These are phyloP conservation scores for Xestia ashworthii DNA, from an alignment of 2,888 invertebrate species.

Conservation along the genomic window DNA sequence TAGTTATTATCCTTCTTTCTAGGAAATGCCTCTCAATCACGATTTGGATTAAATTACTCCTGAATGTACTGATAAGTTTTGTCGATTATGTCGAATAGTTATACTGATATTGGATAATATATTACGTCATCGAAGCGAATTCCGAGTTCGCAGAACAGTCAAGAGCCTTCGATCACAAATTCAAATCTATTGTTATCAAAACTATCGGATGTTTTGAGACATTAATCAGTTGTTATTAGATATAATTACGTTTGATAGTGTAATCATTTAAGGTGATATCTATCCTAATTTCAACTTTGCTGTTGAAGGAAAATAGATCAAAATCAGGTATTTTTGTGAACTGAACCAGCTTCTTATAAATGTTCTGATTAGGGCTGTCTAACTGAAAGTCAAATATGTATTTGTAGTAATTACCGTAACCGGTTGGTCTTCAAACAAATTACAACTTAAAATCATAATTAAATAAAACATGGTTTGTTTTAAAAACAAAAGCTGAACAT, in stretches of 20 bases:
- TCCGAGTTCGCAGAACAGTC: conserved; percentile 5
- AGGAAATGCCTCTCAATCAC: background rate
- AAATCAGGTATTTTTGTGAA: background rate
- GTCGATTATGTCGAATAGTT: conserved; percentile 3
- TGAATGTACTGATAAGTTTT: background rate
- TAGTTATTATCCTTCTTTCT: background rate
- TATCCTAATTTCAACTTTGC: background rate
- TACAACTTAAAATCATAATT: background rate
- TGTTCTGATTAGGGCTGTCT: background rate
- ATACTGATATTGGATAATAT: background rate
- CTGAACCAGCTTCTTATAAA: background rate
- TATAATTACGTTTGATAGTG: conserved; percentile 3
- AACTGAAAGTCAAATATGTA: background rate
- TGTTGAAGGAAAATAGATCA: background rate
- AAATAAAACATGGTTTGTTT: conserved; percentile 2
- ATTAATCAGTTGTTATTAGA: conserved; percentile 20
- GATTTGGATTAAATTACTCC: background rate
- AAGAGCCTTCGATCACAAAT: background rate
- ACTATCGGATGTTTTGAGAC: conserved; percentile 8
- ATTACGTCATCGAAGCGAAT: background rate
- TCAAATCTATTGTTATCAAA: conserved; percentile 6
- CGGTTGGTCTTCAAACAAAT: background rate
- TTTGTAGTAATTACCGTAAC: background rate
- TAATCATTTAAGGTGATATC: background rate
- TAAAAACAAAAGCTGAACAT: background rate